phyloP scores from a whole-genome alignment of 2,113 vertebrate genomes.

The Pelobates fuscus region DNA sequence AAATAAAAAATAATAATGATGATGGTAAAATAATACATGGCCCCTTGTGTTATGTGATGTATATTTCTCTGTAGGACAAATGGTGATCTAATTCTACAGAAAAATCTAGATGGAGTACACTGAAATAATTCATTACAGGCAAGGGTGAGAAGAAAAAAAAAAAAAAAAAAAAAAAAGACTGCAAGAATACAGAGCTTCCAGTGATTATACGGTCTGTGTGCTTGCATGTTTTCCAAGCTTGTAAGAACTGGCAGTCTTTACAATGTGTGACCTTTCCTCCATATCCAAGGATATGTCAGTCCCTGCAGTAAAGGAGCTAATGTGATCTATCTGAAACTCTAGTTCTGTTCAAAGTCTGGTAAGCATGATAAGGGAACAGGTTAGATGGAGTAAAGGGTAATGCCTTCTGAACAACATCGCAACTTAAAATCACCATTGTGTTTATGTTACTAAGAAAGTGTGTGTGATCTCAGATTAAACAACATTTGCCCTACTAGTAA shows the following conservation, averaged over 20 bases:
- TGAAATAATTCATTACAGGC: too few relatives aligned
- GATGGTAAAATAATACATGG: too few relatives aligned
- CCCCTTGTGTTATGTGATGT: too few relatives aligned
- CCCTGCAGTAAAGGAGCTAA: not conserved
- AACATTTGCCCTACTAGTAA: too few relatives aligned
- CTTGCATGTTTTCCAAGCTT: not conserved
- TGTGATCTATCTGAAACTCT: conserved; percentile 4
- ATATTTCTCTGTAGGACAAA: too few relatives aligned
- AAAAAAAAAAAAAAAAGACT: not conserved
- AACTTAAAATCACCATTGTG: not conserved
- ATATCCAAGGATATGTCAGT: not conserved
- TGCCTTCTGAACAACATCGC: not conserved
- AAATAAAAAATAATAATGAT: too few relatives aligned
- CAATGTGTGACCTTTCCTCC: conserved; percentile 15
- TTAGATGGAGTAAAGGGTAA: conserved; percentile 1
- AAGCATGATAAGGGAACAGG: not conserved
- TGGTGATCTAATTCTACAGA: too few relatives aligned
- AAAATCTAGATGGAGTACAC: too few relatives aligned
- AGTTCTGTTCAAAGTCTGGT: conserved; percentile 39
- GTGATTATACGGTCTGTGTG: not conserved
- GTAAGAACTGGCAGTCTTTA: not conserved
- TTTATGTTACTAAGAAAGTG: too few relatives aligned
- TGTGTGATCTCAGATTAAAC: too few relatives aligned
- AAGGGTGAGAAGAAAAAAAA: too few relatives aligned
- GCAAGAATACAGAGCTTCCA: not conserved